phyloP scores from a whole-genome alignment of 1,140 invertebrate species.

The Apis cerana region DNA sequence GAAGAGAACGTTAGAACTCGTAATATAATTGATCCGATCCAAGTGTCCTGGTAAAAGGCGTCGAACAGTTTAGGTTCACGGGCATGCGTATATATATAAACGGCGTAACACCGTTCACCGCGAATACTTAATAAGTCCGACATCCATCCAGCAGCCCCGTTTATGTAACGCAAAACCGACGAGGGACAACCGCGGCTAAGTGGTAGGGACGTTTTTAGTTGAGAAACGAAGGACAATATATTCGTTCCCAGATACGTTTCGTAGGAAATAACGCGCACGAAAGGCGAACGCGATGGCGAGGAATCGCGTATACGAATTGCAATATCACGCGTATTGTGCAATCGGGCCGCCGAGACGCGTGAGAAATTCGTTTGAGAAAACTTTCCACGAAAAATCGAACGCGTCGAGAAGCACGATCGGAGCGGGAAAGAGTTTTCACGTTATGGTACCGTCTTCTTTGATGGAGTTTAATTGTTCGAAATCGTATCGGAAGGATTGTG shows the following conservation, averaged over 20 bases:
- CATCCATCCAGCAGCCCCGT: slow-evolving; percentile 29
- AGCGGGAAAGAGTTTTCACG: too few relatives aligned
- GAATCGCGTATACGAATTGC: slow-evolving; percentile 11
- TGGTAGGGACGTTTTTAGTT: background rate
- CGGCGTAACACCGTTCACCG: slow-evolving; percentile 52
- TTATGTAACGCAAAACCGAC: slow-evolving; percentile 61
- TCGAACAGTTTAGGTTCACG: slow-evolving; percentile 58
- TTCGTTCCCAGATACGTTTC: slow-evolving; percentile 39
- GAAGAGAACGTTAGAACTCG: background rate
- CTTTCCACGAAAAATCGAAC: slow-evolving; percentile 8
- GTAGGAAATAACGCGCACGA: slow-evolving; percentile 20
- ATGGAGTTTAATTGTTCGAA: too few relatives aligned
- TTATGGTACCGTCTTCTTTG: too few relatives aligned
- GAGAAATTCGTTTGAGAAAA: slow-evolving; percentile 18
- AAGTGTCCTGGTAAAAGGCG: slow-evolving; percentile 50
- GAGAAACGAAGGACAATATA: slow-evolving; percentile 51
- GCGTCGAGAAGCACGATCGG: background rate
- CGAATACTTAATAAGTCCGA: slow-evolving; percentile 56
- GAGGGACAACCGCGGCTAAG: background rate
- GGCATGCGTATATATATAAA: slow-evolving; percentile 34
- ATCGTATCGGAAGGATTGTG: too few relatives aligned
- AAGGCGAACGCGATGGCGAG: slow-evolving; percentile 2
- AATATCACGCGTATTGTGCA: background rate
- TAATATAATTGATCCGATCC: slow-evolving; percentile 18
- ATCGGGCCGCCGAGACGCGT: background rate